Conservation (phyloP, 2,888 invertebrate species). For the Volucella zonaria region DNA sequence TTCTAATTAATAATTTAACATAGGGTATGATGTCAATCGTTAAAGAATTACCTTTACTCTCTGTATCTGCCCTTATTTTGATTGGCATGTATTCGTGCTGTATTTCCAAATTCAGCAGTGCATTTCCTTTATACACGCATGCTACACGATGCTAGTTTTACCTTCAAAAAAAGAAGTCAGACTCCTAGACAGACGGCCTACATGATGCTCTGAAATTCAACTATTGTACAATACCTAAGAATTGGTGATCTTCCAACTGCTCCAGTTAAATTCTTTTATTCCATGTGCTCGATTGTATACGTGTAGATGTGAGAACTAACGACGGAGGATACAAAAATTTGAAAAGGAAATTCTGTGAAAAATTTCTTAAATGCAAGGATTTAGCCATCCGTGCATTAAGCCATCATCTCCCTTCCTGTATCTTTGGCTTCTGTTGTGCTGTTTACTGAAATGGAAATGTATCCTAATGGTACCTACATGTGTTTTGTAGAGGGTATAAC, state of each 20-base stretch:
- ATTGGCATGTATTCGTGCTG: neutral
- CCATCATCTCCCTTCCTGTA: conserved; percentile 42
- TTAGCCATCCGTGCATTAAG: conserved; percentile 56
- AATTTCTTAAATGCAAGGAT: conserved; percentile 37
- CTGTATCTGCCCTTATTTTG: neutral
- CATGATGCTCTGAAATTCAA: conserved; percentile 12
- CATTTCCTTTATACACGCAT: neutral
- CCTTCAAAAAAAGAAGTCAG: conserved; percentile 11
- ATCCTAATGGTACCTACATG: conserved; percentile 61
- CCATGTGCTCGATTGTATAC: neutral
- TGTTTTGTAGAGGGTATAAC: conserved; percentile 49
- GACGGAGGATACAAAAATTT: neutral
- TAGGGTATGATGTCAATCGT: too few species aligned
- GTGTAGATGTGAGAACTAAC: neutral
- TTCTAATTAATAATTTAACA: too few species aligned
- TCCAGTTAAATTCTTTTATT: neutral
- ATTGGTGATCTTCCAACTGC: conserved; percentile 38
- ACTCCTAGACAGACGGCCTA: neutral
- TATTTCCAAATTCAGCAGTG: neutral
- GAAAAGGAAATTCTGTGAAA: conserved; percentile 4
- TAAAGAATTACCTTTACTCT: neutral
- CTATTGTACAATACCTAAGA: neutral
- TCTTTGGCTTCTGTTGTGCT: conserved; percentile 45
- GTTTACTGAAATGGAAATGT: conserved; percentile 59
- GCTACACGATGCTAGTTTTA: conserved; percentile 25